Base-by-base conservation (phyloP, 1,140 invertebrate genomes). In the Calephelis virginiensis region DNA sequence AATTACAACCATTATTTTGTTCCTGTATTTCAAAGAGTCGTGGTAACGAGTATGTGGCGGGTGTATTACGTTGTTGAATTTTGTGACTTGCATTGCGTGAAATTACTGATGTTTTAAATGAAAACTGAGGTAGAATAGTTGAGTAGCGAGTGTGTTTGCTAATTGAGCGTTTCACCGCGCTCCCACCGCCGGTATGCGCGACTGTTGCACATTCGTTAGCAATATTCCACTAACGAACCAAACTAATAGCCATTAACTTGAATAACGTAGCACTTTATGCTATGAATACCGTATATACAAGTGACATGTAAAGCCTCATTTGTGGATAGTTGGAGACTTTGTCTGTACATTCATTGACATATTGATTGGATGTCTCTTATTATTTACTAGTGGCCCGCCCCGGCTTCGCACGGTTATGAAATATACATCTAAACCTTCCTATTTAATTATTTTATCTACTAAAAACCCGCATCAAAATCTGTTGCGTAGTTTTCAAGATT, bases 151-250 rank as follows among this genome's bases (percentile, higher is more conserved):
- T 68, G 60, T 66, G 64, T 68, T 59, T 65, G 80, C 80, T 82
- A 77, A 72, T 75, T 73, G 80, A 28, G 28, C 28, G 28, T 85
- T 87, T 85, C 83, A 83, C 71, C 81, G 78, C 74, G 71, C 73
- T 68, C 70, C 66, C 72, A 67, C 72, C 63, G 68, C 74, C 68
- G 78, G 81, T 85, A 84, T 79, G 74, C 81, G 78, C 83, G 78
- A 72, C 76, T 73, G 80, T 68, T 78, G 76, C 80, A 82, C 83
- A 87, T 85, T 90, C 85, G 87, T 90, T 89, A 90, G 85, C 85
- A 85, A 90, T 89, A 90, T 89, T 86, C 85, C 81, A 76, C 85
- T 90, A 90, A 90, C 87, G 87, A 90, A 90, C 83, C 83, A 84
- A 85, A 87, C 81, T 89, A 87, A 87, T 87, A 86, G 83, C 82